A percentile compares a stretch with the other conserved stretches of the same genome.
phyloP scores from a whole-genome alignment of 2,113 vertebrate genomes.

The Poecilia latipinna region DNA sequence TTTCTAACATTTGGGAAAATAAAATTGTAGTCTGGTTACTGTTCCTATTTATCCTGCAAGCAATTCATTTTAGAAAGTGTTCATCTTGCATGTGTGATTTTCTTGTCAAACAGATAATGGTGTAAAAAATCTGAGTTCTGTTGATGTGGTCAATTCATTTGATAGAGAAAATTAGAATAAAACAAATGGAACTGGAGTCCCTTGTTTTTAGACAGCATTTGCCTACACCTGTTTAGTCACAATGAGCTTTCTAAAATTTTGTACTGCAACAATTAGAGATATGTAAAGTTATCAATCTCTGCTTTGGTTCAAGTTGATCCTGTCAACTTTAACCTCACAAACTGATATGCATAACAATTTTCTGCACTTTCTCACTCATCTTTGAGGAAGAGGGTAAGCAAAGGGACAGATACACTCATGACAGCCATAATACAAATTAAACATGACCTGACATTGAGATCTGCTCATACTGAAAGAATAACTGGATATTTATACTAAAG shows the following conservation, averaged over 20 bases:
- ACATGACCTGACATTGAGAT: not conserved
- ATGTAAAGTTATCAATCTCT: not conserved
- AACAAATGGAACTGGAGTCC: not conserved
- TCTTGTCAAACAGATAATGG: too few relatives aligned
- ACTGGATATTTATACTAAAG: too few relatives aligned
- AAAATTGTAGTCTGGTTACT: too few relatives aligned
- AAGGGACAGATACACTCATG: not conserved
- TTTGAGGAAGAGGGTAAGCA: not conserved
- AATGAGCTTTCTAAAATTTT: conserved; percentile 34
- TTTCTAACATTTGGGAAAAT: too few relatives aligned
- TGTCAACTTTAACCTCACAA: conserved; percentile 16
- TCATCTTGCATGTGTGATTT: too few relatives aligned
- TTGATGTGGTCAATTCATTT: not conserved
- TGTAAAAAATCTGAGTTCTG: too few relatives aligned
- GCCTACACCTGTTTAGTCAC: not conserved
- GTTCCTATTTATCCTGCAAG: too few relatives aligned
- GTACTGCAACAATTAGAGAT: conserved; percentile 37
- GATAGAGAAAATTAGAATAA: not conserved
- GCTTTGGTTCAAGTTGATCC: conserved; percentile 7
- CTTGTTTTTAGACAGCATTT: not conserved
- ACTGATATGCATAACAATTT: conserved; percentile 64
- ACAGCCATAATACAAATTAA: not conserved
- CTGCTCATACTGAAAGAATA: too few relatives aligned
- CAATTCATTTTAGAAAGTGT: too few relatives aligned
- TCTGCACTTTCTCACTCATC: conserved; percentile 11